Percentiles rank a stretch among this genome's conserved stretches.
Evolutionary conservation across 2,113 vertebrate species (phyloP).

Genomic region (Arenaria interpres): DNA sequence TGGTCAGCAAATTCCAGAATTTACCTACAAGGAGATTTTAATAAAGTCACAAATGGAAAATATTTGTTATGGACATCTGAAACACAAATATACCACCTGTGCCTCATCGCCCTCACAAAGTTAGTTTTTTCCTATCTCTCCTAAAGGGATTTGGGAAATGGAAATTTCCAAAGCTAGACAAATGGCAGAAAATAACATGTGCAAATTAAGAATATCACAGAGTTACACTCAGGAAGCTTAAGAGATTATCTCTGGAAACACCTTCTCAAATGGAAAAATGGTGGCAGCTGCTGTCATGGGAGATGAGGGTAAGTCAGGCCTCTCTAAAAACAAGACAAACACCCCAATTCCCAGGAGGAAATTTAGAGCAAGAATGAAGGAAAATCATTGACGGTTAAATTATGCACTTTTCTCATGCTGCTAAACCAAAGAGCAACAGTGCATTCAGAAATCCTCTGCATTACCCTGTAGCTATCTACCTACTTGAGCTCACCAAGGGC

Average conservation of each 20-base stretch:
- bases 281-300: not conserved
- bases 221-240: slow-evolving; percentile 11
- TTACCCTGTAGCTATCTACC: not conserved
- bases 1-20: not conserved
- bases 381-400: not conserved
- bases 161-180: slow-evolving; percentile 35
- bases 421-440: not conserved
- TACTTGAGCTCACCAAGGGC: not conserved
- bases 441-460: not conserved
- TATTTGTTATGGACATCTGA: not conserved
- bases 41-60: not conserved
- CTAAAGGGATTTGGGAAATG: slow-evolving; percentile 45
- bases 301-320: not conserved
- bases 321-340: not conserved
- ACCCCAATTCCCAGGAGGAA: not conserved
- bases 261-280: slow-evolving; percentile 41
- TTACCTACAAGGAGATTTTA: not conserved
- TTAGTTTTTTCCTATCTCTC: not conserved
- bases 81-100: not conserved
- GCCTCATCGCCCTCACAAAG: not conserved
- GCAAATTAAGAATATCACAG: slow-evolving; percentile 21
- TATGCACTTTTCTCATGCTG: not conserved
- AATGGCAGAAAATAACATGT: slow-evolving; percentile 17
- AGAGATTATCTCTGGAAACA: slow-evolving; percentile 49
- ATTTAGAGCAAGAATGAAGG: not conserved